Conservation (phyloP, 2,888 invertebrate genomes). For the Augiades crinisus region DNA sequence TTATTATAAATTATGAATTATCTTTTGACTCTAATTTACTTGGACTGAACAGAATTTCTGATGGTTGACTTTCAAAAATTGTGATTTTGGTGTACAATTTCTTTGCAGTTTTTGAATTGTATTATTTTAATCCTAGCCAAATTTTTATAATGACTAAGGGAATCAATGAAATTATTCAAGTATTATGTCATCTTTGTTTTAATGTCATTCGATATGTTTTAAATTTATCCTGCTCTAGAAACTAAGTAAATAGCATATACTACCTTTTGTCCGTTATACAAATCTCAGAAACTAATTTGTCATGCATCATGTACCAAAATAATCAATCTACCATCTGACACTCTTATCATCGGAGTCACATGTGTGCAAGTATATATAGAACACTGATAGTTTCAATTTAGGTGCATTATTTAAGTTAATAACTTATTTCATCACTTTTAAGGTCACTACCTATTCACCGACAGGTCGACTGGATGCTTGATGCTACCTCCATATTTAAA, state of each 20-base stretch:
- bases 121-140: too few relatives aligned
- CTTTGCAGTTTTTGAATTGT: neutral
- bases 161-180: constrained; percentile 30
- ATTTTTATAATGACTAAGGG: constrained; percentile 3
- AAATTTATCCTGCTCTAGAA: constrained; percentile 13
- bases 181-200: constrained; percentile 27
- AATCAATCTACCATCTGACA: too few relatives aligned
- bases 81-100: neutral
- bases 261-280: neutral
- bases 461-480: too few relatives aligned
- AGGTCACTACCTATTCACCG: too few relatives aligned
- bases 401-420: too few relatives aligned
- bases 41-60: too few relatives aligned
- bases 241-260: neutral
- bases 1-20: neutral
- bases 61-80: neutral
- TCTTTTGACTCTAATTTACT: neutral
- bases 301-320: neutral
- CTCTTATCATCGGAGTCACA: too few relatives aligned
- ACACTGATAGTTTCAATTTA: too few relatives aligned
- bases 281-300: neutral
- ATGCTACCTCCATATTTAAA: too few relatives aligned
- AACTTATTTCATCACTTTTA: too few relatives aligned
- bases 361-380: too few relatives aligned
- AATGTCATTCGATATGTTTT: constrained; percentile 9